Base-by-base conservation (phyloP, 1,140 invertebrate genomes). In the Caerostris darwini region DNA sequence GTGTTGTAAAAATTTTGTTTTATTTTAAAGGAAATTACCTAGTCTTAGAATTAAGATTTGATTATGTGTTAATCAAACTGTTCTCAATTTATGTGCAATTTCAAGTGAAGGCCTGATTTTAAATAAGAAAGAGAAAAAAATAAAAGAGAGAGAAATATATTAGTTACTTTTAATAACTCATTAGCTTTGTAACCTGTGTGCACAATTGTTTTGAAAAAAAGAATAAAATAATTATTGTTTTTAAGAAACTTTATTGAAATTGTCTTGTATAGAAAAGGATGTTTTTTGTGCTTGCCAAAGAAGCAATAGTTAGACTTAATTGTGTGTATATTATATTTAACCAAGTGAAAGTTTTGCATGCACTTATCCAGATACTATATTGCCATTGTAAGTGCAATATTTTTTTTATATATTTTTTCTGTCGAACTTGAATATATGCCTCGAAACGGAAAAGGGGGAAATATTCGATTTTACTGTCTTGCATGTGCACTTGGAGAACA, bases 381-480 rank as follows among this genome's bases (percentile, higher is more conserved):
- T 90, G 88, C 88, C 88, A 90, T 90, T 90, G 88, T 71, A 67
- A 69, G 88, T 90, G 88, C 88, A 90, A 90, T 90, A 90, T 90
- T 90, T 90, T 90, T 71, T 90, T 90, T 71, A 85, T 85, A 81
- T 81, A 81, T 85, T 58, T 85, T 85, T 83, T 59, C 19, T 59
- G 83, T 59, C 71, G 34, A 77, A 77, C 34, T 77, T 50, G 71
- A 77, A 77, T 77, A 50, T 77, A 77, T 50, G 71, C 71, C 71
- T 53, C 71, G 5, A 50, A 50, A 50, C 34, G 71, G 53, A 77
- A 77, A 77, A 50, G 71, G 71, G 71, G 71, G 12, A 77, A 8
- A 64, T 64, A 64, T 64, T 64, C 61, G 61, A 64, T 64, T 64
- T 64, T 64, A 64, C 10, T 64, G 61, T 77, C 34, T 50, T 77